These are phyloP conservation scores for Dendrocopos noguchii DNA, from an alignment of 2,113 vertebrate species.

Conservation along the genomic window DNA sequence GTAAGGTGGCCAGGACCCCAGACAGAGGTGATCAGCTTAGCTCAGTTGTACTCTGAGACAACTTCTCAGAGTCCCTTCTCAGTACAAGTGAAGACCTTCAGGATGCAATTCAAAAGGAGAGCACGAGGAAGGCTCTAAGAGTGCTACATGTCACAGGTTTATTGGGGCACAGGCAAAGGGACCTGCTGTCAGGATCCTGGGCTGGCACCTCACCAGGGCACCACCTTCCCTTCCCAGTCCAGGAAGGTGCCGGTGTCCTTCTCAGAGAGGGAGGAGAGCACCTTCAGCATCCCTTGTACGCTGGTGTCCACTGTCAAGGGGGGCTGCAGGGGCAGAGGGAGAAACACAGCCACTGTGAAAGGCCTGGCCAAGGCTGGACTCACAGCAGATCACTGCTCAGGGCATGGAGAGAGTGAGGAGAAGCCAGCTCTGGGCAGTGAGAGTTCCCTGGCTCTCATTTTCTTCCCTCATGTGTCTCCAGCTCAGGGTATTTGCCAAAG, in stretches of 20 bases:
- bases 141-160: not conserved
- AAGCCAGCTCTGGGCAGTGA: not conserved
- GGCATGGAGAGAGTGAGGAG: not conserved
- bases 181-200: not conserved
- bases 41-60: not conserved
- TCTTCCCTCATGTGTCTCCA: not conserved
- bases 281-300: conserved; percentile 26
- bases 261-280: conserved; percentile 37
- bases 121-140: not conserved
- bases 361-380: not conserved
- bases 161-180: not conserved
- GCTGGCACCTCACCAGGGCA: conserved; percentile 55
- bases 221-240: conserved; percentile 42
- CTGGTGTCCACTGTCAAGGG: not conserved
- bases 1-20: not conserved
- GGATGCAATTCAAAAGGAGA: not conserved
- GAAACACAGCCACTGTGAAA: not conserved
- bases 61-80: not conserved
- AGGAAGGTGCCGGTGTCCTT: conserved; percentile 44
- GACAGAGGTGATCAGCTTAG: not conserved
- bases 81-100: not conserved
- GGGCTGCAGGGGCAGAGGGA: not conserved
- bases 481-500: not conserved
- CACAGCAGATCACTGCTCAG: not conserved
- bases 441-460: not conserved